Conservation (phyloP, 1,140 invertebrate genomes). For the Caerostris darwini region DNA sequence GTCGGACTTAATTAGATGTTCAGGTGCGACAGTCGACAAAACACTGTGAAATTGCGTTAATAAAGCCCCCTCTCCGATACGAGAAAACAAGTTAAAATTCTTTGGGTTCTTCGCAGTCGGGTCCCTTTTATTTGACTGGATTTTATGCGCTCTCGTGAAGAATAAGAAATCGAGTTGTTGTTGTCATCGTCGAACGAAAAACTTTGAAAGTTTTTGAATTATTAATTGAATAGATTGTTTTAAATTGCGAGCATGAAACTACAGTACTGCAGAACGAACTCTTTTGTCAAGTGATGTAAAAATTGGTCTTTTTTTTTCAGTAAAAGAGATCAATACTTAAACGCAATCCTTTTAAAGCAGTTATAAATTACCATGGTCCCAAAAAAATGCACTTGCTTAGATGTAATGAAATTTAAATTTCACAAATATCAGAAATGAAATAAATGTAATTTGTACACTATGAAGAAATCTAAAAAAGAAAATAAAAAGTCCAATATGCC, state of each 20-base stretch:
- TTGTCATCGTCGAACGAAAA: not conserved
- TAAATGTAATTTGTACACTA: too few relatives aligned
- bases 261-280: not conserved
- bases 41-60: slow-evolving; percentile 64
- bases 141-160: not conserved
- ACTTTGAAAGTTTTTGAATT: slow-evolving; percentile 25
- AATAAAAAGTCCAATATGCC: too few relatives aligned
- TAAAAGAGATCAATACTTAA: too few relatives aligned
- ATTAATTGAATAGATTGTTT: slow-evolving; percentile 28
- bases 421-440: too few relatives aligned
- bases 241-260: not conserved
- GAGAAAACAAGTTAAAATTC: not conserved
- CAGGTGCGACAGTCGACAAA: slow-evolving; percentile 24
- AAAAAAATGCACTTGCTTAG: not conserved
- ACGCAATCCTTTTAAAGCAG: too few relatives aligned
- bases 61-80: slow-evolving; percentile 14
- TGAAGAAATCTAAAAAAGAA: too few relatives aligned
- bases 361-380: too few relatives aligned
- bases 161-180: not conserved
- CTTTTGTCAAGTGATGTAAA: not conserved
- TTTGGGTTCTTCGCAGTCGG: not conserved
- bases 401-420: not conserved
- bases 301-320: not conserved
- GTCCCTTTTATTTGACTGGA: not conserved
- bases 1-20: slow-evolving; percentile 62